These are phyloP conservation scores for Mus musculus DNA, from an alignment of 2,113 vertebrate species.

Conservation along the genomic window GRCm39 chr1:90597001-90597500, in stretches of 20 bases:
- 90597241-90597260: background rate
- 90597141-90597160: background rate
- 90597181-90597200: background rate
- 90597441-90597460: background rate
- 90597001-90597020: background rate
- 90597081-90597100: background rate
- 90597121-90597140: background rate
- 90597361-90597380: background rate
- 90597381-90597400: background rate
- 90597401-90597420: background rate
- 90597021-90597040: background rate
- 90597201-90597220: background rate
- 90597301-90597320: background rate
- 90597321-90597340: background rate
- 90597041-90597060: background rate
- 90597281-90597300: background rate
- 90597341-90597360: background rate
- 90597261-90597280: background rate
- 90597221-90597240: background rate
- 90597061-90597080: too few relatives aligned
- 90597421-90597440: background rate
- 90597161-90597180: background rate
- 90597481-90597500: background rate
- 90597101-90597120: background rate
- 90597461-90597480: background rate